A percentile compares a stretch with the other conserved stretches of the same genome.
These are phyloP conservation scores for Andrena bicolor DNA, from an alignment of 2,888 invertebrate species.

Conservation along the genomic window DNA sequence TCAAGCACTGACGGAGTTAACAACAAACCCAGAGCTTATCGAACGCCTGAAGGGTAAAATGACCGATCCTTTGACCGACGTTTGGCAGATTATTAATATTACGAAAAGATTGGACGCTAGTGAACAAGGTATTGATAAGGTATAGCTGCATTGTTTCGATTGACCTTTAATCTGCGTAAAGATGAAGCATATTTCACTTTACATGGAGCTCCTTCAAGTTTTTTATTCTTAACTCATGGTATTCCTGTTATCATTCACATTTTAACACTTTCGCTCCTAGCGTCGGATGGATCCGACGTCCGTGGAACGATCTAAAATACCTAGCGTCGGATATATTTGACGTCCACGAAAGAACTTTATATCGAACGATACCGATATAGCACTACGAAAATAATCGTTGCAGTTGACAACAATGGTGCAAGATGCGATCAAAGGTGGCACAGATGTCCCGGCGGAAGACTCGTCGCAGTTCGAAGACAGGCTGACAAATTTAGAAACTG, in stretches of 20 bases:
- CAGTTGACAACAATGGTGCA: conserved; percentile 75
- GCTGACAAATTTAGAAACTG: conserved; percentile 66
- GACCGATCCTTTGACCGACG: conserved; percentile 86
- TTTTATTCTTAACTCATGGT: too few species aligned
- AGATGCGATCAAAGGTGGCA: conserved; percentile 71
- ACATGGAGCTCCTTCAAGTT: too few species aligned
- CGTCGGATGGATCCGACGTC: too few species aligned
- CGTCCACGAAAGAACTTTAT: too few species aligned
- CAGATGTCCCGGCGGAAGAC: conserved; percentile 61
- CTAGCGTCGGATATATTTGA: too few species aligned
- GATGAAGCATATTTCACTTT: too few species aligned
- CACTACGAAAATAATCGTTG: conserved; percentile 2
- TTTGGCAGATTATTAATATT: conserved; percentile 89
- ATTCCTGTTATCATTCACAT: too few species aligned
- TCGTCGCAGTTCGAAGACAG: conserved; percentile 84
- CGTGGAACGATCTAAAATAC: too few species aligned
- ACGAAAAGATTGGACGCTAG: conserved; percentile 89
- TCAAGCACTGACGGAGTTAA: conserved; percentile 83
- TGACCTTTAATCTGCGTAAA: not conserved
- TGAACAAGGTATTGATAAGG: conserved; percentile 87
- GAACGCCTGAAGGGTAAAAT: conserved; percentile 81
- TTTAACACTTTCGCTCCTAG: too few species aligned
- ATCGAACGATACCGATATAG: not conserved
- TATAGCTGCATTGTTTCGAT: conserved; percentile 42
- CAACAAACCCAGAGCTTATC: conserved; percentile 84